Conservation (phyloP, 2,113 vertebrate species). For the Toxotes chatareus region DNA sequence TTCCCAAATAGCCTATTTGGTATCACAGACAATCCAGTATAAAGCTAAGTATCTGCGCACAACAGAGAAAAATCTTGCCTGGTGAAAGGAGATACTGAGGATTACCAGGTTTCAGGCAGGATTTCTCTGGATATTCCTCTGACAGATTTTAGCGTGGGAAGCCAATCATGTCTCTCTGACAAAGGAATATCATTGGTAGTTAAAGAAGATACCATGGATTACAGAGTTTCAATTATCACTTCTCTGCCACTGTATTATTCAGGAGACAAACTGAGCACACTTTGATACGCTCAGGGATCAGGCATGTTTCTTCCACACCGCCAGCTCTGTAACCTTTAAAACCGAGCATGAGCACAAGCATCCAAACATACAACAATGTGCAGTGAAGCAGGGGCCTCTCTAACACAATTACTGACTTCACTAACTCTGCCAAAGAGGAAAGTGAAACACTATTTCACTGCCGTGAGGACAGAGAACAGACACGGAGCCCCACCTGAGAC, state of each 20-base stretch:
- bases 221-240: slow-evolving; percentile 36
- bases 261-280: slow-evolving; percentile 27
- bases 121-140: slow-evolving; percentile 45
- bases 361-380: slow-evolving; percentile 50
- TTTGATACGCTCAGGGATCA: slow-evolving; percentile 32
- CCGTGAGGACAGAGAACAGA: slow-evolving; percentile 42
- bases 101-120: slow-evolving; percentile 39
- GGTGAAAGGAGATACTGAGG: slow-evolving; percentile 41
- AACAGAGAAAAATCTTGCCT: slow-evolving; percentile 7
- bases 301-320: slow-evolving; percentile 48
- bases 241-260: slow-evolving; percentile 50
- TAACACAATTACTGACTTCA: slow-evolving; percentile 66
- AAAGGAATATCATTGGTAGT: slow-evolving; percentile 7
- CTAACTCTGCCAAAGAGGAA: slow-evolving; percentile 54
- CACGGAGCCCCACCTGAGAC: slow-evolving; percentile 61
- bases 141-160: slow-evolving; percentile 20
- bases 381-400: slow-evolving; percentile 38
- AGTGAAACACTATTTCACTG: slow-evolving; percentile 59
- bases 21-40: slow-evolving; percentile 23
- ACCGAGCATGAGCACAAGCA: slow-evolving; percentile 21
- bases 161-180: slow-evolving; percentile 13
- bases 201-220: slow-evolving; percentile 23
- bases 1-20: slow-evolving; percentile 27
- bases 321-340: slow-evolving; percentile 53
- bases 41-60: neutral